A percentile compares a stretch with the other conserved stretches of the same genome.
phyloP scores from a whole-genome alignment of 35 echinoderm and acorn worm genomes.

The Lytechinus variegatus region DNA sequence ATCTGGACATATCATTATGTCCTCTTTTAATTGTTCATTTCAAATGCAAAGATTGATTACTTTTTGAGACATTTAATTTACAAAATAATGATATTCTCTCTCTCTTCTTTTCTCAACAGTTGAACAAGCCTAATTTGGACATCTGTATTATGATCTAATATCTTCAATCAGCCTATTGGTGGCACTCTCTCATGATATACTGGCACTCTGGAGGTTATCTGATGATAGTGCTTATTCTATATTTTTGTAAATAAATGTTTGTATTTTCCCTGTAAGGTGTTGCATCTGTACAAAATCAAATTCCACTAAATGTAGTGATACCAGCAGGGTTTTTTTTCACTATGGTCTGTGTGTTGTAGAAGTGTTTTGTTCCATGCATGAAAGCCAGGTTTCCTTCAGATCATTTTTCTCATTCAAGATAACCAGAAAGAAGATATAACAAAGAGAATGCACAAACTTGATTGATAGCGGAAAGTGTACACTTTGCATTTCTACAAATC shows the following conservation, averaged over 20 bases:
- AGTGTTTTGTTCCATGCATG: neutral
- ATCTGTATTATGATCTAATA: neutral
- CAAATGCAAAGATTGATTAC: too few species aligned
- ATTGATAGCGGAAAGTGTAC: neutral
- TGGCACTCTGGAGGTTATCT: neutral
- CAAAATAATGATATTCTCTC: neutral
- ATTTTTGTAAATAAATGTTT: neutral
- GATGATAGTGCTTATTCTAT: neutral
- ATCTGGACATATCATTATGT: too few species aligned
- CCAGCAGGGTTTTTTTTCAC: neutral
- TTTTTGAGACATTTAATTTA: too few species aligned
- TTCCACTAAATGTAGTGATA: neutral
- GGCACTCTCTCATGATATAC: neutral
- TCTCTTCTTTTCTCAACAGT: neutral
- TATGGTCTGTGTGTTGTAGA: neutral
- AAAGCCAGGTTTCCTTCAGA: neutral
- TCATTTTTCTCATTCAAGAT: neutral
- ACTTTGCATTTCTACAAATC: neutral
- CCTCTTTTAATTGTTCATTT: too few species aligned
- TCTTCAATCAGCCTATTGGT: neutral
- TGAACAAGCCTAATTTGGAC: neutral
- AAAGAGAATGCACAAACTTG: neutral
- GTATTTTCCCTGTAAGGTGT: neutral
- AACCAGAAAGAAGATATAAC: neutral
- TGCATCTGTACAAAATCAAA: neutral